phyloP scores from a whole-genome alignment of 2,888 invertebrate genomes.

The Melangyna quadrimaculata region DNA sequence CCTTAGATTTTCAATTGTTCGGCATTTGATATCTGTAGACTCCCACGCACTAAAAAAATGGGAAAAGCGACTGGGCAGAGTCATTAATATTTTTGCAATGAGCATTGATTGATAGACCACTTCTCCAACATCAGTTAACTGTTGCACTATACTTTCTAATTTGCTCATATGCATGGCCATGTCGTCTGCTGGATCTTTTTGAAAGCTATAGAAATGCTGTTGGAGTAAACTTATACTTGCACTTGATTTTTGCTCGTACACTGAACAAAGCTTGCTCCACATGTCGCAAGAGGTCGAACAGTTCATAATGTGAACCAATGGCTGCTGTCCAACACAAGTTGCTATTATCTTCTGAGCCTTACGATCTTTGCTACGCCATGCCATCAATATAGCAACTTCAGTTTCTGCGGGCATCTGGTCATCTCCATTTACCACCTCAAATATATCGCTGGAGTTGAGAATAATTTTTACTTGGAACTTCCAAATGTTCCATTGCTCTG shows the following conservation, averaged over 20 bases:
- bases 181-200: not conserved
- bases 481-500: conserved; percentile 71
- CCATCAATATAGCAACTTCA: not conserved
- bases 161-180: not conserved
- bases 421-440: conserved; percentile 11
- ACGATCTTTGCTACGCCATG: not conserved
- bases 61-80: not conserved
- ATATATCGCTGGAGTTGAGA: not conserved
- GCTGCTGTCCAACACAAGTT: conserved; percentile 20
- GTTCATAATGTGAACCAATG: conserved; percentile 33
- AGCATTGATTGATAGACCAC: conserved; percentile 21
- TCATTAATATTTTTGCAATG: conserved; percentile 28
- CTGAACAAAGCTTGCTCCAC: conserved; percentile 27
- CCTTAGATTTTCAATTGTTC: conserved; percentile 35
- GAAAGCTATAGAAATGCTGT: not conserved
- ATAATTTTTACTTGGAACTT: conserved; percentile 73
- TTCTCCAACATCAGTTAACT: conserved; percentile 47
- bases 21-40: conserved; percentile 32
- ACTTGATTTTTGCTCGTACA: conserved; percentile 38
- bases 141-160: conserved; percentile 51
- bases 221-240: conserved; percentile 71
- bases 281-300: conserved; percentile 9
- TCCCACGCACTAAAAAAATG: conserved; percentile 25
- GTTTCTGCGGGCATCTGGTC: not conserved
- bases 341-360: conserved; percentile 33